phyloP scores from a whole-genome alignment of 1,140 invertebrate species.

The Scaptodrosophila lebanonensis region DNA sequence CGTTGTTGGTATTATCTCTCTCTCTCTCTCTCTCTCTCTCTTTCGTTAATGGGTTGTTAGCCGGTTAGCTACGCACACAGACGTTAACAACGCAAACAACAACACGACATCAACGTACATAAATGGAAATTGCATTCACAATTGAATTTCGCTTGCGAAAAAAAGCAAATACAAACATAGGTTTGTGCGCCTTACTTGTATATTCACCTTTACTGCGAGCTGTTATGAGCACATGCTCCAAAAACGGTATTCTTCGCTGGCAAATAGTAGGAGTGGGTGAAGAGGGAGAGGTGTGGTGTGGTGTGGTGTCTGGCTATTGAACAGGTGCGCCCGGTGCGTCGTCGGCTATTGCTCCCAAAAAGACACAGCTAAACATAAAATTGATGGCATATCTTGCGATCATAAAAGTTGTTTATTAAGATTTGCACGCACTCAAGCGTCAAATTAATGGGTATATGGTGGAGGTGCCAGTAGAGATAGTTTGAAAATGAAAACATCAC shows the following conservation, averaged over 20 bases:
- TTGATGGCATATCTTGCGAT: slow-evolving; percentile 17
- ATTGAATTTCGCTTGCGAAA: slow-evolving; percentile 33
- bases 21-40: background rate
- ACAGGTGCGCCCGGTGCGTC: slow-evolving; percentile 30
- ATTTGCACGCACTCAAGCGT: slow-evolving; percentile 42
- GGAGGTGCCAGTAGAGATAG: background rate
- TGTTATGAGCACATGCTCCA: background rate
- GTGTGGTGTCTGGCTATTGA: slow-evolving; percentile 4
- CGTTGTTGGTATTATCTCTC: slow-evolving; percentile 8
- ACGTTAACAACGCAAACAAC: slow-evolving; percentile 8
- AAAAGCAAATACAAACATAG: slow-evolving; percentile 11
- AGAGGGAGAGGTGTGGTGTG: background rate
- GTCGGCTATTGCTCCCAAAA: slow-evolving; percentile 39
- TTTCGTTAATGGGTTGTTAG: slow-evolving; percentile 8
- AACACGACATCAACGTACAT: slow-evolving; percentile 2
- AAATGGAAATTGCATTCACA: slow-evolving; percentile 28
- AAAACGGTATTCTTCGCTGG: too few relatives aligned
- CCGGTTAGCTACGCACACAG: slow-evolving; percentile 21
- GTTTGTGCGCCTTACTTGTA: slow-evolving; percentile 16
- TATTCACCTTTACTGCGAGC: background rate
- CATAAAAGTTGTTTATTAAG: slow-evolving; percentile 50
- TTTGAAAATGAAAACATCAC: slow-evolving; percentile 28
- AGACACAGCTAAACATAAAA: slow-evolving; percentile 17
- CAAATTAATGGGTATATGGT: slow-evolving; percentile 29
- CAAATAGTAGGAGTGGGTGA: too few relatives aligned